phyloP scores from a whole-genome alignment of 1,140 invertebrate genomes.

The Cardiocondyla obscurior region DNA sequence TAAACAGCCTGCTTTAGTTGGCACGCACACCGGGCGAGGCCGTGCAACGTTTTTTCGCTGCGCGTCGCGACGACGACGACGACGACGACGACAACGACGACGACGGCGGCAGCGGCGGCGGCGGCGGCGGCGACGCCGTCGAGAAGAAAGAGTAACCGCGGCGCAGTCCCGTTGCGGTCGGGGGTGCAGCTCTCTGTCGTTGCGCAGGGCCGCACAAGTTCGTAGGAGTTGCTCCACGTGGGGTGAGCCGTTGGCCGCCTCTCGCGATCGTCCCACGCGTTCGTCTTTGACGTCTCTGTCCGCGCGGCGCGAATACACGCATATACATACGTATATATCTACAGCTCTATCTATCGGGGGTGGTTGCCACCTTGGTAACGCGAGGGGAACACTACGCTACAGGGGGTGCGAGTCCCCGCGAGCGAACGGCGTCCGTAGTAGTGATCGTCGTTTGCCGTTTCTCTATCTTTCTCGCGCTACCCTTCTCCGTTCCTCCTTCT shows the following conservation, averaged over 20 bases:
- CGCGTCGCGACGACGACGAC: conserved; percentile 53
- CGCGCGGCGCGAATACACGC: not conserved
- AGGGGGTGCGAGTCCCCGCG: conserved; percentile 9
- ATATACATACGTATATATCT: not conserved
- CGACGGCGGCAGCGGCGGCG: conserved; percentile 26
- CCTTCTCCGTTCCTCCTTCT: not conserved
- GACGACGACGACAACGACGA: conserved; percentile 45
- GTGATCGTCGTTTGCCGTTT: conserved; percentile 23
- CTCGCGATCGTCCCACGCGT: conserved; percentile 19
- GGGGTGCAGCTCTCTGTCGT: conserved; percentile 65
- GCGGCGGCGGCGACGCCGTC: conserved; percentile 46
- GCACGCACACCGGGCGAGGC: conserved; percentile 10
- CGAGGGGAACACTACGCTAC: not conserved
- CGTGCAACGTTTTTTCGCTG: conserved; percentile 54
- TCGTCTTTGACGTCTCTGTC: conserved; percentile 20
- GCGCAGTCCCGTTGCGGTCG: conserved; percentile 73
- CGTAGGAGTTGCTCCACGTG: conserved; percentile 59
- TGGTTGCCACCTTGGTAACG: conserved; percentile 30
- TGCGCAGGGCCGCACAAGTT: conserved; percentile 70
- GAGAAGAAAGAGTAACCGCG: conserved; percentile 74
- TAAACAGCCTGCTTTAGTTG: not conserved
- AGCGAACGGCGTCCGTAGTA: conserved; percentile 30
- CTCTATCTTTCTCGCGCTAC: not conserved
- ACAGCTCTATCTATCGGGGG: not conserved
- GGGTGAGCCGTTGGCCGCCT: conserved; percentile 23